These are phyloP conservation scores for Brotula barbata DNA, from an alignment of 2,797 vertebrate species.

Conservation along the genomic window DNA sequence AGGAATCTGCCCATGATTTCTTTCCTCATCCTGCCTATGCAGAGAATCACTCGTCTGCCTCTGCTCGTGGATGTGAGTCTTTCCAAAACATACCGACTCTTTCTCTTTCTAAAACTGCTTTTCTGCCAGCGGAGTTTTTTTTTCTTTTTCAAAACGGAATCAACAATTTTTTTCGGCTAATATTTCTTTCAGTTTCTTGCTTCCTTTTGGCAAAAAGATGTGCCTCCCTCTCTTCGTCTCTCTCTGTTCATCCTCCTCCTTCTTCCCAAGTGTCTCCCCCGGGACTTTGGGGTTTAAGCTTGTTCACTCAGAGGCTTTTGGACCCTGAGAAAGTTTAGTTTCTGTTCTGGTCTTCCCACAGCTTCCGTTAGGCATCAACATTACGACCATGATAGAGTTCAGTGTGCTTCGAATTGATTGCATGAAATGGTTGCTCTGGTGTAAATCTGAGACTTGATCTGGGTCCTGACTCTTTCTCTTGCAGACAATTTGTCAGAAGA, in stretches of 20 bases:
- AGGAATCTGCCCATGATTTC: slow-evolving; percentile 95
- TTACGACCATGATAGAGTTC: slow-evolving; percentile 24
- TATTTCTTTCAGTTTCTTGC: slow-evolving; percentile 17
- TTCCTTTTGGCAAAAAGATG: slow-evolving; percentile 12
- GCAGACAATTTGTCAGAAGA: slow-evolving; percentile 98
- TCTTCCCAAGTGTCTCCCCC: slow-evolving; percentile 46
- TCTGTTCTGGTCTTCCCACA: slow-evolving; percentile 62
- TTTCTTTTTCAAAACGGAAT: slow-evolving; percentile 12
- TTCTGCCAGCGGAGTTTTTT: too few relatives aligned
- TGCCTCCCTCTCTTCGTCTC: slow-evolving; percentile 27
- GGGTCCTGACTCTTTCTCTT: slow-evolving; percentile 52
- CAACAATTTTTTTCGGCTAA: slow-evolving; percentile 29
- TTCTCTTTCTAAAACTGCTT: slow-evolving; percentile 11
- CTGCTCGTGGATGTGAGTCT: slow-evolving; percentile 95
- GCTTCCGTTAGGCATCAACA: slow-evolving; percentile 20
- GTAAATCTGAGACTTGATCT: background rate
- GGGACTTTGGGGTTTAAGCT: slow-evolving; percentile 62
- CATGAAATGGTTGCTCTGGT: background rate
- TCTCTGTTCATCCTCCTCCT: slow-evolving; percentile 23
- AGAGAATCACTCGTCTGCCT: slow-evolving; percentile 94
- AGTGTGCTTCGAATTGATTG: background rate
- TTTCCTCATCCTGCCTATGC: slow-evolving; percentile 98
- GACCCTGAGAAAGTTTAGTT: slow-evolving; percentile 78
- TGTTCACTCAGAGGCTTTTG: slow-evolving; percentile 54
- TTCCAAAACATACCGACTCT: slow-evolving; percentile 9